Base-by-base conservation (phyloP, 2,113 vertebrate species). In the Callipepla californica region DNA sequence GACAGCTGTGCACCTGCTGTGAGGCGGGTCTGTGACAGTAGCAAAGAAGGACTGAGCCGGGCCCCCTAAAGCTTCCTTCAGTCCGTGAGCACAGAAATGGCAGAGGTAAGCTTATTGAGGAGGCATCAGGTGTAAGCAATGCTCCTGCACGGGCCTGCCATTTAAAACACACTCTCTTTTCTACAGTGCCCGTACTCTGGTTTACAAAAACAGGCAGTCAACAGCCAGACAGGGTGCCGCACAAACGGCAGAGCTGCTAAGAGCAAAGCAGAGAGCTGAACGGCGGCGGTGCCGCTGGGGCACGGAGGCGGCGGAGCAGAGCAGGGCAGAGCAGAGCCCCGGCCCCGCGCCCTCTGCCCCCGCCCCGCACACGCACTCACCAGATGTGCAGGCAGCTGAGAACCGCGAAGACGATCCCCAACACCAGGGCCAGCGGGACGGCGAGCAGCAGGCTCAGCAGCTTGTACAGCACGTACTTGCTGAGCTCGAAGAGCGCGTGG, bases 351-450 rank as follows among this genome's bases (percentile, higher is more conserved):
- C 11, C 40, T 40, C 40, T 40, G 40, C 40, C 40, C 40, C n/a
- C 5, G 22, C 5, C 5, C 9, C 16, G 21, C 65, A 13, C 38
- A 45, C 8, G 13, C 73, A 47, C 98, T 97, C 97, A 99, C 99
- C 99, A 99, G 97, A 99, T 98, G 97, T 99, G 99, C 81, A 99
- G 90, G 58, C 98, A 99, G 97, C 99, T 99, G 95, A 99, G 97
- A 26, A 97, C 75, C 5, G 97, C 99, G 67, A 99, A 99, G 59
- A 98, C 53, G 58, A 99, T 91, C 2, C 99, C 99, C 7, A 98
- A 91, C 3, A 98, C 47, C 82, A 99, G 98, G 30, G 99, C 98
- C 97, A 99, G 53, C 9, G 99, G 99, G 17, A 99, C 85, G 23
- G 99, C 99, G 23, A 99, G 98, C 81, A 99, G 85, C 19, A 98